Evolutionary conservation across 2,113 vertebrate genomes (phyloP).

Genomic region (Meriones unguiculatus): DNA sequence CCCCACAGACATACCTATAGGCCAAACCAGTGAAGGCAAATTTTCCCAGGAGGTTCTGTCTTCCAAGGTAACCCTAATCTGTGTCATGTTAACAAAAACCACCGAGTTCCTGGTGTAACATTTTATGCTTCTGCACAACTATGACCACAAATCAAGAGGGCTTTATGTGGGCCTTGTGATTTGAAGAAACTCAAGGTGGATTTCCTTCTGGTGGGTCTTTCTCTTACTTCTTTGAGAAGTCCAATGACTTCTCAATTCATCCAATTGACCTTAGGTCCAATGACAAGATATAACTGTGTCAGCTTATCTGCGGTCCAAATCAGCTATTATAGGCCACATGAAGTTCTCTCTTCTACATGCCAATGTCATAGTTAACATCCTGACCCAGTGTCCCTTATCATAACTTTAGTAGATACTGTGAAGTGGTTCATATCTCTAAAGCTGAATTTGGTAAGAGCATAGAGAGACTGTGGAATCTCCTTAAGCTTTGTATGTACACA

Average conservation of each 20-base stretch:
- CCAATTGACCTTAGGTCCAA: not conserved
- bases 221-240: not conserved
- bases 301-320: not conserved
- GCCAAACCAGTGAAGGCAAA: not conserved
- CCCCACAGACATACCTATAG: not conserved
- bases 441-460: not conserved
- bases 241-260: not conserved
- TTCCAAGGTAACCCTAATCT: not conserved
- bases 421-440: slow-evolving; percentile 13
- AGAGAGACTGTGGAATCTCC: not conserved
- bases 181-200: slow-evolving; percentile 6
- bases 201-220: not conserved
- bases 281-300: not conserved
- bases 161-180: not conserved
- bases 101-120: not conserved
- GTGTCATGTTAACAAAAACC: not conserved
- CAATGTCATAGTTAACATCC: slow-evolving; percentile 10
- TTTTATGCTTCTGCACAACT: not conserved
- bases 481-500: not conserved
- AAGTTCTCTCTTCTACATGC: not conserved
- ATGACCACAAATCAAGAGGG: not conserved
- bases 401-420: slow-evolving; percentile 21
- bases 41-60: not conserved
- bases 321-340: not conserved
- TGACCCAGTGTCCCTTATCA: not conserved